Percentiles rank a stretch among this genome's conserved stretches.
Conservation (phyloP, 2,113 vertebrate genomes). For the Stercorarius parasiticus region DNA sequence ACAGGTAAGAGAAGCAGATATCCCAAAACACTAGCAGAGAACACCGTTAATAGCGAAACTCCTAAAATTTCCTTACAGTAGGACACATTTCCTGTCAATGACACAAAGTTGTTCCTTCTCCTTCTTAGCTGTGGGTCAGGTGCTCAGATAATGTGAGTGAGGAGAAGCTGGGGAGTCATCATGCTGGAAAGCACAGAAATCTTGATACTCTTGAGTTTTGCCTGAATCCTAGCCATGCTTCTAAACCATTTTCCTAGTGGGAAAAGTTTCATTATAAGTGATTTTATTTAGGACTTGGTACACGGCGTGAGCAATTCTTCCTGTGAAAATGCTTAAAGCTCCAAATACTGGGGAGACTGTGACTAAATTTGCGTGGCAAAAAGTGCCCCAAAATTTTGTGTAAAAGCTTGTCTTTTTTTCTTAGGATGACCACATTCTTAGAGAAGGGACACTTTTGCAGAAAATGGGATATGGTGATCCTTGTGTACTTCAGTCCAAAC, state of each 20-base stretch:
- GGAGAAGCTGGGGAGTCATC: background rate
- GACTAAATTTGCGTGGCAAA: background rate
- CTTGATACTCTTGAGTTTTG: background rate
- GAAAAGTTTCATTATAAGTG: background rate
- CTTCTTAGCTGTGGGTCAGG: background rate
- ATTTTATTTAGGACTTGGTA: background rate
- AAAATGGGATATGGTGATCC: background rate
- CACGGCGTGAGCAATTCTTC: background rate
- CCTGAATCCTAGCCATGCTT: background rate
- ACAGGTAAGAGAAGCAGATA: background rate
- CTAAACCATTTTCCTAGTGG: background rate
- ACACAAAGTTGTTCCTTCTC: background rate
- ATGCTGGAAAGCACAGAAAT: background rate
- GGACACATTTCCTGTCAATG: background rate
- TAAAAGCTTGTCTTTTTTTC: background rate
- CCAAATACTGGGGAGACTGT: background rate
- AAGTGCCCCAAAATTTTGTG: background rate
- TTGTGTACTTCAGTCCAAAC: background rate
- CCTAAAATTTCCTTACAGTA: background rate
- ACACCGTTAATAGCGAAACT: background rate
- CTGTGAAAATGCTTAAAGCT: background rate
- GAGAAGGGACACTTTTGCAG: background rate
- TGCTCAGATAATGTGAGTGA: background rate
- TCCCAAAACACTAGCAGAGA: background rate
- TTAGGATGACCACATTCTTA: background rate